Evolutionary conservation across 2,797 vertebrate species (phyloP).

Genomic region (Poeciliopsis presidionis): DNA sequence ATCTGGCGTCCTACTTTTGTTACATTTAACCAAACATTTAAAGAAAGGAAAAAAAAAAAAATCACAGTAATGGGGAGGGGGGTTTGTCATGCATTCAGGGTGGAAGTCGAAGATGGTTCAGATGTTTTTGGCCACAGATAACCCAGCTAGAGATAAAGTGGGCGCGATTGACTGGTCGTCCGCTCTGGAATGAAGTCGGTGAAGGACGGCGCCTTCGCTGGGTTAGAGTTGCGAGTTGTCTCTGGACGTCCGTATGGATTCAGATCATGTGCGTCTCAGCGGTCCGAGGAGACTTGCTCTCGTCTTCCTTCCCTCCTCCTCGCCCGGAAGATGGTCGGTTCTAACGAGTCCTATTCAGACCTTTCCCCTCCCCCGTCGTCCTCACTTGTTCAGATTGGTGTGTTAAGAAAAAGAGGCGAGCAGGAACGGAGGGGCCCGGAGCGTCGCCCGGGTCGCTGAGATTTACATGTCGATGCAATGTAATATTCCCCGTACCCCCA

Average conservation of each 20-base stretch:
- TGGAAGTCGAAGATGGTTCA: slow-evolving; percentile 16
- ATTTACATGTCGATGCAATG: slow-evolving; percentile 69
- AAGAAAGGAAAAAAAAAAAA: neutral
- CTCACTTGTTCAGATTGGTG: slow-evolving; percentile 25
- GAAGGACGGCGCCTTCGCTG: slow-evolving; percentile 27
- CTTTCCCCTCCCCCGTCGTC: slow-evolving; percentile 6
- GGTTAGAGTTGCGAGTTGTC: slow-evolving; percentile 61
- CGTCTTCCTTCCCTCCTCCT: slow-evolving; percentile 5
- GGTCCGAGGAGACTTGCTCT: slow-evolving; percentile 9
- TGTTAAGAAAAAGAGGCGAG: neutral
- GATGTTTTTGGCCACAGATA: slow-evolving; percentile 12
- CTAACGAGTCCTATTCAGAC: neutral
- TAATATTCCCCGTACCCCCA: slow-evolving; percentile 34
- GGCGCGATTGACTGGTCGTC: slow-evolving; percentile 12
- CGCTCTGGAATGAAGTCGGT: slow-evolving; percentile 24
- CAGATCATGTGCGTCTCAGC: slow-evolving; percentile 53
- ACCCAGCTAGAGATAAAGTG: slow-evolving; percentile 9
- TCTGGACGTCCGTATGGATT: slow-evolving; percentile 51
- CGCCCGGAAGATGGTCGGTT: neutral
- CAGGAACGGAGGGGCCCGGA: slow-evolving; percentile 14
- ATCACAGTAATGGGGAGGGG: neutral
- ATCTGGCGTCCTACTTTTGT: slow-evolving; percentile 11
- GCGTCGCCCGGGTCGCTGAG: slow-evolving; percentile 45
- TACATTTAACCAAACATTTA: neutral
- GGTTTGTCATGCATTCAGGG: neutral